Conservation (phyloP, 2,888 invertebrate genomes). For the Andrena bicolor region DNA sequence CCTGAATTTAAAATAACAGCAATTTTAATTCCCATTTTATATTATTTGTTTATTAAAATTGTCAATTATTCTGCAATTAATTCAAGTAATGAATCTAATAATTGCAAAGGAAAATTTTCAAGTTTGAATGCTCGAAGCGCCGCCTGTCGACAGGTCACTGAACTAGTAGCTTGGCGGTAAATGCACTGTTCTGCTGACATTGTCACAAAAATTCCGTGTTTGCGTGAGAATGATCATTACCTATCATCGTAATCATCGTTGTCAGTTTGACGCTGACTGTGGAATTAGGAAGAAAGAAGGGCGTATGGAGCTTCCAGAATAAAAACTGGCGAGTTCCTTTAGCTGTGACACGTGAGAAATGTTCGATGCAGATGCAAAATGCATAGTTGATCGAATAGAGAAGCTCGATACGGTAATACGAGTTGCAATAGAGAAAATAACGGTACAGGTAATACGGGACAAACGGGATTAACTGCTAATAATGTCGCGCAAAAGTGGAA, state of each 20-base stretch:
- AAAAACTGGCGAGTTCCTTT: background rate
- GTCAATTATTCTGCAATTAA: background rate
- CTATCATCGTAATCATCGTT: background rate
- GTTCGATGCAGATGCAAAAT: background rate
- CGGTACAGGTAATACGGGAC: background rate
- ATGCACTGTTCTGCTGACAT: background rate
- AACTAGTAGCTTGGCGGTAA: background rate
- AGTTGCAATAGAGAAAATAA: conserved; percentile 14
- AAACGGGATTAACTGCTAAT: conserved; percentile 40
- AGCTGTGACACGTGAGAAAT: background rate
- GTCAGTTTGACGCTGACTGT: background rate
- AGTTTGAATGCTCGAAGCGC: background rate
- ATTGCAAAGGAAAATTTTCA: background rate
- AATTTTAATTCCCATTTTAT: background rate
- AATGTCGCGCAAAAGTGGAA: conserved; percentile 31
- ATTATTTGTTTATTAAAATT: background rate
- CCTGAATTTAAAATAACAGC: background rate
- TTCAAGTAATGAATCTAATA: background rate
- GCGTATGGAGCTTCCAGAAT: background rate
- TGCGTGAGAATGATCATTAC: background rate
- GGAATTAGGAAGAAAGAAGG: background rate
- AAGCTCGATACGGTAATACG: background rate
- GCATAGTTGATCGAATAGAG: background rate
- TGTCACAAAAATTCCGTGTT: background rate
- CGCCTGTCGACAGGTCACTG: background rate